Evolutionary conservation across 2,888 invertebrate genomes (phyloP).

Genomic region (Hydrotaea diabolus): DNA sequence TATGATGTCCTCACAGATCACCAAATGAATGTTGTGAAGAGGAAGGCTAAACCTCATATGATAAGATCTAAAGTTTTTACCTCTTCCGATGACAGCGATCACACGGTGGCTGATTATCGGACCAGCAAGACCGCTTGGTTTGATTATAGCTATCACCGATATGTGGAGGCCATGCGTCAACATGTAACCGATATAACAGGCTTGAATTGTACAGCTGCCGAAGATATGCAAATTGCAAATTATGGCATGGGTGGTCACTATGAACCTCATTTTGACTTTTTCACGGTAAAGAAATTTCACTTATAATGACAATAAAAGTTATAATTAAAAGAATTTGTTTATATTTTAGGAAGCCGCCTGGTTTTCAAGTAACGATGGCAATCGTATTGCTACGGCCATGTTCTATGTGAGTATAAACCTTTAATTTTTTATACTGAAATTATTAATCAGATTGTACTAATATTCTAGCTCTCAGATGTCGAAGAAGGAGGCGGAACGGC

Average conservation of each 20-base stretch:
- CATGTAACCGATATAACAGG: constrained; percentile 85
- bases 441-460: no score
- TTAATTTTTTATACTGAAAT: neutral
- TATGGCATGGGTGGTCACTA: constrained; percentile 88
- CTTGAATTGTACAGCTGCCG: constrained; percentile 83
- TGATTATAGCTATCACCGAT: constrained; percentile 69
- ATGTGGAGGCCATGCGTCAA: constrained; percentile 81
- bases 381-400: constrained; percentile 97
- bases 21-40: constrained; percentile 82
- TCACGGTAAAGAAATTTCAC: constrained; percentile 64
- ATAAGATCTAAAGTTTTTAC: constrained; percentile 85
- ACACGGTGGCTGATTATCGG: constrained; percentile 84
- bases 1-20: constrained; percentile 82
- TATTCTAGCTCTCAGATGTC: constrained; percentile 94
- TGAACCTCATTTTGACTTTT: constrained; percentile 84
- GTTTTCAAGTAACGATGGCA: constrained; percentile 83
- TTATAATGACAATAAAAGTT: neutral
- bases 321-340: neutral
- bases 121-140: constrained; percentile 85
- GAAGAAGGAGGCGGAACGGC: constrained; percentile 98
- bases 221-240: constrained; percentile 85
- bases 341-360: constrained; percentile 82
- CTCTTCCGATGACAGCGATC: constrained; percentile 84
- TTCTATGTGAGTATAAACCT: constrained; percentile 93
- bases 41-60: constrained; percentile 82